Evolutionary conservation across 2,797 vertebrate species (phyloP).

Genomic region (Delichon dasypus): DNA sequence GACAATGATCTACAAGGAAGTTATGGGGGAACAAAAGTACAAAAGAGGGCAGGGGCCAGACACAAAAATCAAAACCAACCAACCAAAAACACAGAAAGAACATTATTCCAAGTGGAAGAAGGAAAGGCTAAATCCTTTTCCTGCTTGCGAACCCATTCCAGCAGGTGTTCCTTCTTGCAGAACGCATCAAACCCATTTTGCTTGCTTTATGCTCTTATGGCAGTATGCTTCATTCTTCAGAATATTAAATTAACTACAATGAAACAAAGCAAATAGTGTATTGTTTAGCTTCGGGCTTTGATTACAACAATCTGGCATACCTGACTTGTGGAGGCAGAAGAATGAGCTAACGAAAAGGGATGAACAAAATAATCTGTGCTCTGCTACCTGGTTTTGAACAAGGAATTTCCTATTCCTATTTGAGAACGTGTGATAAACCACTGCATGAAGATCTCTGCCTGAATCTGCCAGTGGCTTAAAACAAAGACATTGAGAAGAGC

Average conservation of each 20-base stretch:
- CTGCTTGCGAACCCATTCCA: neutral
- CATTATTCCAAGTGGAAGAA: neutral
- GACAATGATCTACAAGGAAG: neutral
- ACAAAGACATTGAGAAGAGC: neutral
- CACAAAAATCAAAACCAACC: neutral
- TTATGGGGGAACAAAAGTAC: neutral
- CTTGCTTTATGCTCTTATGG: neutral
- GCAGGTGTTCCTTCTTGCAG: neutral
- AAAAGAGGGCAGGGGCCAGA: rapidly evolving
- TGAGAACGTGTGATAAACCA: neutral
- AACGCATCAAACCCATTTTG: neutral
- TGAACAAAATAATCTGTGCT: neutral
- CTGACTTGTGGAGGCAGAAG: neutral
- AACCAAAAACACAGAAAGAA: neutral
- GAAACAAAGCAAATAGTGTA: neutral
- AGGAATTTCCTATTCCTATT: neutral
- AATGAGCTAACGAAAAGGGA: neutral
- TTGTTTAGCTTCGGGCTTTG: neutral
- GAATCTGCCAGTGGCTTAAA: neutral
- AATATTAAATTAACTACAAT: neutral
- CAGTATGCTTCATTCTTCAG: neutral
- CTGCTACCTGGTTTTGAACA: neutral
- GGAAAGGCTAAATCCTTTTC: neutral
- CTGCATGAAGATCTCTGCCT: neutral
- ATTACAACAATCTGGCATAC: neutral